Percentiles rank a stretch among this genome's conserved stretches.
phyloP scores from a whole-genome alignment of 2,888 invertebrate species.

The Quadriops clusia region DNA sequence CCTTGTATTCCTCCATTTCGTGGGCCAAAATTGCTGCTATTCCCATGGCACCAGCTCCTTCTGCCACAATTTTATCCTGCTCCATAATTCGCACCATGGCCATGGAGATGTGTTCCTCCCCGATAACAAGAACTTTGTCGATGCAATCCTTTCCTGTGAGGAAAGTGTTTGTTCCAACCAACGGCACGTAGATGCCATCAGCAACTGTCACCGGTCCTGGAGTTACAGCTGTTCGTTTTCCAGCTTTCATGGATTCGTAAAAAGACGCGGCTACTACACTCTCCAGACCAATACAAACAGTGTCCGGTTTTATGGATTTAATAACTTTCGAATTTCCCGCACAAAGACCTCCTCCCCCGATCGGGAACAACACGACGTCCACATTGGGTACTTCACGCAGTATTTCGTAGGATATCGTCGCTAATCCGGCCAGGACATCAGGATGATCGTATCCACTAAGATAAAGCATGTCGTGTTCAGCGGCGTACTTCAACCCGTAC shows the following conservation, averaged over 20 bases:
- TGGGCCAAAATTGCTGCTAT: constrained; percentile 77
- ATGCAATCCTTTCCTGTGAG: constrained; percentile 58
- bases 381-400: constrained; percentile 73
- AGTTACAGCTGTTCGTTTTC: constrained; percentile 51
- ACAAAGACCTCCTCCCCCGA: constrained; percentile 79
- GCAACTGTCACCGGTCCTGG: constrained; percentile 65
- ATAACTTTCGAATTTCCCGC: constrained; percentile 78
- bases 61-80: constrained; percentile 79
- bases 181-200: constrained; percentile 80
- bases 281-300: constrained; percentile 35
- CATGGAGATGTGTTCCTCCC: constrained; percentile 73
- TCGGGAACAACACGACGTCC: constrained; percentile 76
- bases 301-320: constrained; percentile 66
- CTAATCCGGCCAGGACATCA: constrained; percentile 82
- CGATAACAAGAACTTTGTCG: constrained; percentile 70
- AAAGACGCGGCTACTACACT: constrained; percentile 85
- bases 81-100: constrained; percentile 70
- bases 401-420: constrained; percentile 81
- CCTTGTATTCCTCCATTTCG: constrained; percentile 63
- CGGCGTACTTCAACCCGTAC: too few relatives aligned
- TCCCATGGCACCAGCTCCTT: constrained; percentile 80
- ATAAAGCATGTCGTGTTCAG: too few relatives aligned
- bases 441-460: constrained; percentile 80
- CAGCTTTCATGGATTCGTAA: constrained; percentile 53
- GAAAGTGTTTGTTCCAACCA: constrained; percentile 77